Conservation (phyloP, 2,113 vertebrate genomes). For the Gasterosteus aculeatus region DNA sequence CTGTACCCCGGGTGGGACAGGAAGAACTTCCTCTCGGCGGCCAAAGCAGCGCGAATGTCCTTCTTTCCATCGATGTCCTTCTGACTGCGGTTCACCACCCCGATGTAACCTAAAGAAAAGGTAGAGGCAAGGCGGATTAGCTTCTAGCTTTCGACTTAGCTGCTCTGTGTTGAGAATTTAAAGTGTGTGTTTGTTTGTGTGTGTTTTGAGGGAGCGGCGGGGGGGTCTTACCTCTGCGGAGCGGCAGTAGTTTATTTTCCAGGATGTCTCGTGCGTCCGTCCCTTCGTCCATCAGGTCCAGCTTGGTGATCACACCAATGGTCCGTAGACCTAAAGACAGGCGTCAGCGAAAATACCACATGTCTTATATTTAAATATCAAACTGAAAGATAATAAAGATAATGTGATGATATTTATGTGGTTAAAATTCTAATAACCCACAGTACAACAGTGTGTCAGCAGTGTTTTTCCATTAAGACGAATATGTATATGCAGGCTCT, state of each 20-base stretch:
- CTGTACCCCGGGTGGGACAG: constrained; percentile 93
- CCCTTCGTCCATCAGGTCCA: constrained; percentile 97
- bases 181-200: neutral
- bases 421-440: neutral
- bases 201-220: neutral
- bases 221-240: constrained; percentile 86
- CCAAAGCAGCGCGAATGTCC: constrained; percentile 90
- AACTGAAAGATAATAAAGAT: neutral
- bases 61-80: constrained; percentile 98
- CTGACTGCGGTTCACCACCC: constrained; percentile 96
- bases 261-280: constrained; percentile 93
- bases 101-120: constrained; percentile 88
- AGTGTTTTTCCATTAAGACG: neutral
- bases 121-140: neutral
- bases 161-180: neutral
- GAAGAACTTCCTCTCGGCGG: constrained; percentile 96
- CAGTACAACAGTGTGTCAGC: neutral
- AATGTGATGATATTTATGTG: neutral
- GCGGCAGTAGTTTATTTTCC: constrained; percentile 94
- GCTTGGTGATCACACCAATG: constrained; percentile 96
- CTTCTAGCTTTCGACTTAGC: neutral
- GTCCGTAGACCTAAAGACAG: constrained; percentile 87
- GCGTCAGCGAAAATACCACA: neutral
- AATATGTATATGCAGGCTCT: neutral
- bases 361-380: neutral